Evolutionary conservation across 2,888 invertebrate species (phyloP), one percentile per base, ranked within the genome.

Genomic region (Notodonta dromedarius): DNA sequence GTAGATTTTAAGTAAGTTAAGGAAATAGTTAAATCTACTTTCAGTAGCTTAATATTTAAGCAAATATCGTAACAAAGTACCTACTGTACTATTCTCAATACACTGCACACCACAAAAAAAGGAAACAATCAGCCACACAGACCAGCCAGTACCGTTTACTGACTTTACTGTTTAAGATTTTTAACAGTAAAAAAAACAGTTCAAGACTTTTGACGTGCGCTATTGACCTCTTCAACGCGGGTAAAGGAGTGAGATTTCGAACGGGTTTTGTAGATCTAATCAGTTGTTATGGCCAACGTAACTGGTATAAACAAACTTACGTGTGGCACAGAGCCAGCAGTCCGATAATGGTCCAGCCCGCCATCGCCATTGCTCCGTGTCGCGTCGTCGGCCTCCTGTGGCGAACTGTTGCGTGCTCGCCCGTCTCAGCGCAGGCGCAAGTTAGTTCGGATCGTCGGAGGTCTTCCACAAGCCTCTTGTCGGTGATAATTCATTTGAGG

Each of bases 331-430:
- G 73, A 65, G 88, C 88, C 70, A 91, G 78, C 60, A 88, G 73
- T 66, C 79, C 84, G 80, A 92, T 80, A 78, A 85, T 66, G 53
- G 81, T 76, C 74, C 73, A 80, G 61, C 60, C 68, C 66, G 83
- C 78, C 86, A 88, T 90, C 73, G 84, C 84, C 90, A 91, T 91
- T 57, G 67, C 77, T 78, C 57, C 86, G 86, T 85, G 80, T 73
- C 64, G 70, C 79, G 67, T 63, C 72, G 78, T 63, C 80, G 84
- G 80, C 76, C 68, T 72, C 70, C 79, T 66, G 44, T 68, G 72
- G 62, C 77, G 67, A 70, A 89, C 89, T 86, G 85, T 65, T 70
- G 59, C 46, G 63, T 59, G 57, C 46, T 58, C 58, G 59, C 56
- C 50, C 57, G 61, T 51, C 57, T 56, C 61, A 62, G 58, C 59